A percentile compares a stretch with the other conserved stretches of the same genome.
These are phyloP conservation scores for Adelphocoris suturalis DNA, from an alignment of 2,888 invertebrate genomes.

Conservation along the genomic window DNA sequence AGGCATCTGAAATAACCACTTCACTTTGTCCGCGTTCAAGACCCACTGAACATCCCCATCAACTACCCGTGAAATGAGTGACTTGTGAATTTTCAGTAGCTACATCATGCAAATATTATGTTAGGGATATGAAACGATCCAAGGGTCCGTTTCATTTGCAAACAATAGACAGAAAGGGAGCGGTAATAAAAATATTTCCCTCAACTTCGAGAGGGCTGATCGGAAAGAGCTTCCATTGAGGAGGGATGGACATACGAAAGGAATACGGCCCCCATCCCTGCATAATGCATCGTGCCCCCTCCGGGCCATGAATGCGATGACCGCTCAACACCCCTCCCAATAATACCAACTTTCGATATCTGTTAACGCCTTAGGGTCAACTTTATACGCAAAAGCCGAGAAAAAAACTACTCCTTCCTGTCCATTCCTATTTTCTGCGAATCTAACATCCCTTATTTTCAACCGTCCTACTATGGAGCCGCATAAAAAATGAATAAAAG, in stretches of 20 bases:
- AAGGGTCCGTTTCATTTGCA: too few species aligned
- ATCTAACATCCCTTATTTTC: constrained; percentile 39
- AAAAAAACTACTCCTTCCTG: not conserved
- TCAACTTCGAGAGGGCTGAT: not conserved
- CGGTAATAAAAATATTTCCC: constrained; percentile 17
- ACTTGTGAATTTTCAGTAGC: too few species aligned
- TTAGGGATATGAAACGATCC: too few species aligned
- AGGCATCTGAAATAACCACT: too few species aligned
- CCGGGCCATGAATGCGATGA: constrained; percentile 55
- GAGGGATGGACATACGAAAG: constrained; percentile 14
- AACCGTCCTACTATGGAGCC: not conserved
- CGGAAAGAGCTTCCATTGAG: not conserved
- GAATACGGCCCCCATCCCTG: not conserved
- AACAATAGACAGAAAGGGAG: not conserved
- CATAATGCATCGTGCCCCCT: constrained; percentile 54
- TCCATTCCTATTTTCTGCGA: not conserved
- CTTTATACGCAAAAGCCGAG: not conserved
- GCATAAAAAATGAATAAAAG: constrained; percentile 22
- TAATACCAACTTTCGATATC: constrained; percentile 58
- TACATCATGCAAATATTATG: too few species aligned
- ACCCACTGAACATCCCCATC: too few species aligned
- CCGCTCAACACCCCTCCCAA: constrained; percentile 30
- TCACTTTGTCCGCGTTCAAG: too few species aligned
- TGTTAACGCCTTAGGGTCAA: constrained; percentile 55
- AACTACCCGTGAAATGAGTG: too few species aligned